Base-by-base conservation (phyloP, 2,113 vertebrate genomes). In the Sigmodon hispidus region DNA sequence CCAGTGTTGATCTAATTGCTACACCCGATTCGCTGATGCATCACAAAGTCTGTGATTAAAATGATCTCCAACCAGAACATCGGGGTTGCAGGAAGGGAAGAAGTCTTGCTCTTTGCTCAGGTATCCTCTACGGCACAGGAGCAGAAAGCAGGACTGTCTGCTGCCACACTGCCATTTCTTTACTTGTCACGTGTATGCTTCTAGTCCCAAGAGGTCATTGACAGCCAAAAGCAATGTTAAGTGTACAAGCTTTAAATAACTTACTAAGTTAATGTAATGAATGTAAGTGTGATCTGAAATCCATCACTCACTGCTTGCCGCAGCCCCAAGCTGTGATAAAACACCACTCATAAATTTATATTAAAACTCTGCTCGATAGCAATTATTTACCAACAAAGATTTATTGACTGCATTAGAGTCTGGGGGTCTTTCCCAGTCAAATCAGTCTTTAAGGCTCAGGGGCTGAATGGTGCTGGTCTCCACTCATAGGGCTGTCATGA, bases 351-450 rank as follows among this genome's bases (percentile, higher is more conserved):
- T 99, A 99, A 98, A 99, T 99, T 98, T 99, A 98, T 98, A 99
- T 99, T 98, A 99, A 99, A 99, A 98, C 98, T 96, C 98, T 95
- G 98, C 97, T 99, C 98, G 72, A 98, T 98, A 98, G 98, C 98
- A 99, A 99, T 99, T 99, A 99, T 99, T 99, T 99, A 99, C 98
- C 98, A 99, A 99, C 98, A 98, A 98, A 98, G 99, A 99, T 99
- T 98, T 98, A 99, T 99, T 98, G 99, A 98, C 98, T 97, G 97
- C 97, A 70, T 98, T 96, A 95, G 97, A 97, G 97, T 95, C 97
- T 88, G 96, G 89, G 90, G 97, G 98, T 97, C 93, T 95, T 97
- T 97, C 96, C 96, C 96, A 97, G 98, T 97, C 98, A 97, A 97
- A 98, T 98, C 98, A 94, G 97, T 96, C 98, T 98, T 96, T 67